A percentile compares a stretch with the other conserved stretches of the same genome.
Conservation (phyloP, 2,113 vertebrate genomes). For the Leptosomus discolor region DNA sequence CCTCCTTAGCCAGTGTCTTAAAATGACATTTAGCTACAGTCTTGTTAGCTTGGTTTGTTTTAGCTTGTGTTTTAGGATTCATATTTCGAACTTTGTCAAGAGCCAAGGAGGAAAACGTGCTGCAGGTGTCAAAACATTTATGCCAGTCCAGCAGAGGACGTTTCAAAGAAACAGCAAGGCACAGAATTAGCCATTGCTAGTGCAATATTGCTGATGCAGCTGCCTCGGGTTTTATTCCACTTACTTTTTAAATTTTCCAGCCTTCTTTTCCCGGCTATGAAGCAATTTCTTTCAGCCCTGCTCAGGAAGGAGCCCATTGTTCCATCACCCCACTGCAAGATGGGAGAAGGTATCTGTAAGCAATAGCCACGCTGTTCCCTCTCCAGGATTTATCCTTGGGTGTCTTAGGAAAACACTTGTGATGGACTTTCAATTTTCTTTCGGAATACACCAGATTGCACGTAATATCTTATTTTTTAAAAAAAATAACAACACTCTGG, state of each 20-base stretch:
- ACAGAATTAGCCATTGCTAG: not conserved
- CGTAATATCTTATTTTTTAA: not conserved
- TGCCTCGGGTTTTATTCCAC: not conserved
- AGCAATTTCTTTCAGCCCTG: not conserved
- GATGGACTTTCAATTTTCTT: not conserved
- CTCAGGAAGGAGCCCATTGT: not conserved
- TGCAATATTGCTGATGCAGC: not conserved
- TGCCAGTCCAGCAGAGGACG: not conserved
- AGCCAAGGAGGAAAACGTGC: not conserved
- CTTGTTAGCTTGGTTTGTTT: not conserved
- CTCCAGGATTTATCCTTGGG: not conserved
- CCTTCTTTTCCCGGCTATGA: not conserved
- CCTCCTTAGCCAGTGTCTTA: not conserved
- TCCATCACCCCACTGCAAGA: not conserved
- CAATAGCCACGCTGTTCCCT: not conserved
- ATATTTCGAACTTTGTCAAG: not conserved
- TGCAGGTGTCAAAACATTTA: not conserved
- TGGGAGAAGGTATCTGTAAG: not conserved
- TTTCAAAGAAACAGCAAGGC: not conserved
- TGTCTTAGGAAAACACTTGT: not conserved
- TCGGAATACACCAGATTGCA: not conserved
- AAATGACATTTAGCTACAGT: not conserved
- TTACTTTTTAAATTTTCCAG: not conserved
- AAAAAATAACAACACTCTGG: not conserved
- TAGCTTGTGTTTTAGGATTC: not conserved